Evolutionary conservation across 2,888 invertebrate species (phyloP), one percentile per base, ranked within the genome.

Genomic region (Caenorhabditis sp.): DNA sequence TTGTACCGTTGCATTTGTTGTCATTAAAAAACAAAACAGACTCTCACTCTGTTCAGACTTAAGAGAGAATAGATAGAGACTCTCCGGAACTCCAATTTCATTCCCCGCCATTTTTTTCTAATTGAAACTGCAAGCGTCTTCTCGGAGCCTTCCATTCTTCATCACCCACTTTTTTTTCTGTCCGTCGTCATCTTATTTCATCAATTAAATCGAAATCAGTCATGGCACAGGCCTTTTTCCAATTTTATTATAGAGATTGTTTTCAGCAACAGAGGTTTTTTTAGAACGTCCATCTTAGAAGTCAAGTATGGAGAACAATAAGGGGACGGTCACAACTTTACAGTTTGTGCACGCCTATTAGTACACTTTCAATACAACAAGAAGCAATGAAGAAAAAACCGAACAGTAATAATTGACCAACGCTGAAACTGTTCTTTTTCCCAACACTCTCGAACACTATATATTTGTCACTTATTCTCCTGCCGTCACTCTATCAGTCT

Each of bases 11-110:
- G 3, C 68, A 38, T 68, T 68, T 73, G 61, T 61, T 61, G 49
- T 61, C 73, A 69, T 56, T 72, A 47, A 54, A 64, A 56, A 51
- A 74, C 61, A 61, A 73, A 51, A 72, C 59, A 72, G 59, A n/a
- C n/a, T n/a, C n/a, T n/a, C n/a, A 70, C 19, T 19, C 47, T 64
- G 64, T 73, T 73, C 51, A 31, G 51, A 16, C n/a, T n/a, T 31
- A 38, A 4, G 31, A 12, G 47, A 44, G 59, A 49, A 66, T 64
- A n/a, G n/a, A n/a, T n/a, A n/a, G n/a, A 22, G 19, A 31, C 31
- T 49, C 28, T 26, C 49, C 44, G 38, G 56, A 66, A 75, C 66
- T 75, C 75, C 44, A 47, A 58, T 24, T 49, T 64, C 54, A 51
- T 41, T 74, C 38, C 35, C 16, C 64, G 28, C 35, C 54, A 28